Conservation (phyloP, 2,113 vertebrate species). For the Clarias magur region DNA sequence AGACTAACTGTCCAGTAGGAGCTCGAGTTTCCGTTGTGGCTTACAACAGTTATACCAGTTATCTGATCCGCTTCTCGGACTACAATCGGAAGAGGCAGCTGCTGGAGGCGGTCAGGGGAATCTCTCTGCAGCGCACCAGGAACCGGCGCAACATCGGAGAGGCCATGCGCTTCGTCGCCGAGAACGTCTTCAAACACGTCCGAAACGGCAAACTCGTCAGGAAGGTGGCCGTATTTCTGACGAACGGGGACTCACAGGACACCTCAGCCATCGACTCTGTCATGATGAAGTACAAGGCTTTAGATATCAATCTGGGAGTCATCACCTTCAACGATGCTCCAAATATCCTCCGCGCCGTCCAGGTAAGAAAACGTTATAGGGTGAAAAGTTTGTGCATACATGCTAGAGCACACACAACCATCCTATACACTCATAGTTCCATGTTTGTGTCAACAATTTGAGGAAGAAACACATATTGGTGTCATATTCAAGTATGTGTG, state of each 20-base stretch:
- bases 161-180: slow-evolving; percentile 81
- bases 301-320: slow-evolving; percentile 71
- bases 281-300: slow-evolving; percentile 76
- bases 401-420: background rate
- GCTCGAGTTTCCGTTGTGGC: slow-evolving; percentile 79
- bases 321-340: slow-evolving; percentile 73
- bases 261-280: slow-evolving; percentile 66
- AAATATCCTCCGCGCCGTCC: slow-evolving; percentile 65
- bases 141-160: slow-evolving; percentile 72
- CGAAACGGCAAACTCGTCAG: slow-evolving; percentile 72
- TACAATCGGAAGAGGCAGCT: slow-evolving; percentile 65
- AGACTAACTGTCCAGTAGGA: slow-evolving; percentile 81
- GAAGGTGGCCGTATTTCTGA: slow-evolving; percentile 83
- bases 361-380: slow-evolving; percentile 64
- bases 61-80: slow-evolving; percentile 83
- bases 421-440: background rate
- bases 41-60: slow-evolving; percentile 70
- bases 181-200: slow-evolving; percentile 80
- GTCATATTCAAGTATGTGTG: background rate
- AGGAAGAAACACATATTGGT: background rate
- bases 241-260: slow-evolving; percentile 65
- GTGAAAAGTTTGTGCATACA: background rate
- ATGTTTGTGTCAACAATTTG: background rate
- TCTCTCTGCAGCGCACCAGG: slow-evolving; percentile 68
- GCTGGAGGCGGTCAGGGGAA: slow-evolving; percentile 66